phyloP scores from a whole-genome alignment of 1,140 invertebrate species.

The Drosophila trapezifrons region DNA sequence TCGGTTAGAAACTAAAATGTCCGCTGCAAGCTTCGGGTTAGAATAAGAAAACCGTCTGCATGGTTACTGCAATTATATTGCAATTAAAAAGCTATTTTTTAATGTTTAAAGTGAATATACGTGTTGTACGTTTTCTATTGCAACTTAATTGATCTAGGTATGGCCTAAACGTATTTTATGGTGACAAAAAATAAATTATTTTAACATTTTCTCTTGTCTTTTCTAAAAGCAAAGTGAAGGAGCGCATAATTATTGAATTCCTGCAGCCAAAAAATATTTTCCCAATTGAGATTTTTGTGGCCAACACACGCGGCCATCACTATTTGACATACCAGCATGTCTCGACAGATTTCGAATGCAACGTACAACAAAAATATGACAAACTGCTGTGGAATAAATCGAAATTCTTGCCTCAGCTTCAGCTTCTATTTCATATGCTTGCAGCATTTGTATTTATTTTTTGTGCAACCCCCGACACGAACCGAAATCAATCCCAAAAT shows the following conservation, averaged over 20 bases:
- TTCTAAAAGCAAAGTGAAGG: not conserved
- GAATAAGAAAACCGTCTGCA: no score
- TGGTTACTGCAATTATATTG: no score
- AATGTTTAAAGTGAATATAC: not conserved
- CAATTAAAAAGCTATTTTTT: no score
- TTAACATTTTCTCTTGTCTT: not conserved
- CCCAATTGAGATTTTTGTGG: conserved; percentile 6
- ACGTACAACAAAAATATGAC: conserved; percentile 37
- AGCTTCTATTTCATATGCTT: conserved; percentile 59
- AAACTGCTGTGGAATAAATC: conserved; percentile 35
- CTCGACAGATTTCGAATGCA: conserved; percentile 7
- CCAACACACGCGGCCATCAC: conserved; percentile 7
- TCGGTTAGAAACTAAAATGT: no score
- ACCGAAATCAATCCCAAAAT: conserved; percentile 57
- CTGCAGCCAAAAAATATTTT: not conserved
- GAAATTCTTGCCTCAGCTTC: conserved; percentile 46
- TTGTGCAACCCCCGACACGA: conserved; percentile 45
- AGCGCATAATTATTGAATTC: not conserved
- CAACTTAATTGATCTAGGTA: not conserved
- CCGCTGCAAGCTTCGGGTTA: no score
- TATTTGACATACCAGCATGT: conserved; percentile 9
- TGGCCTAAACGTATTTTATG: not conserved
- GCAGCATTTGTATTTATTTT: conserved; percentile 9
- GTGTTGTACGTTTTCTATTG: not conserved
- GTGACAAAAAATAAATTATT: not conserved